Base-by-base conservation (phyloP, 1,140 invertebrate genomes). In the Whitmania pigra region DNA sequence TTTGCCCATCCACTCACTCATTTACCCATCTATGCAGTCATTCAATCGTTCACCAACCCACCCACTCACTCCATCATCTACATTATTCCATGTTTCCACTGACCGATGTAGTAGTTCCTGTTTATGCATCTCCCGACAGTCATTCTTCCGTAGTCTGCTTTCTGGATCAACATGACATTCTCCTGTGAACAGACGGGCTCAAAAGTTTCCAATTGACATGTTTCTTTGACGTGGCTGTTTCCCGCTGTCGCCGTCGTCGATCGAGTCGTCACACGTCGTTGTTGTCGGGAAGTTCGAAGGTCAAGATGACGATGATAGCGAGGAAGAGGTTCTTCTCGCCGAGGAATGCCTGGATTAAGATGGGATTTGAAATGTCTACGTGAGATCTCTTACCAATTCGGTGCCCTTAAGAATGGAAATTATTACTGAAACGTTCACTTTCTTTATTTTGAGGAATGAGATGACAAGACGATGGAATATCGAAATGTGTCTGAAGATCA, bases 41-140 rank as follows among this genome's bases (percentile, higher is more conserved):
- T 11, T 13, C 43, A 49, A 0, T 17, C 43, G 13, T 5, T 17
- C 43, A 49, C 15, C 43, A 4, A 49, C 15, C 43, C 43, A 49
- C 15, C 43, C 15, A 49, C 43, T 3, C 43, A 49, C 43, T 49
- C 43, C 43, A 17, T 49, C 43, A 49, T 17, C 43, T 36, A 36
- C 6, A 36, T 6, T 36, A 36, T 36, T 36, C 31, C 20, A n/a
- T 25, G 25, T 57, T 57, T 2, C 29, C 1, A 63, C 57, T 13
- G 29, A 63, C 57, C 57, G 22, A 63, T 63, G 57, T 63, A 63
- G 18, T 63, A 63, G 57, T 63, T 63, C 57, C 57, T 63, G 29
- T 63, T 63, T 22, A 63, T 63, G 57, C 57, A 63, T 7, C 57
- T 63, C 22, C 57, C 57, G 22, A 63, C 22, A 63, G 22, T n/a